phyloP scores from a whole-genome alignment of 2,888 invertebrate genomes.

The Amblyteles armatorius region DNA sequence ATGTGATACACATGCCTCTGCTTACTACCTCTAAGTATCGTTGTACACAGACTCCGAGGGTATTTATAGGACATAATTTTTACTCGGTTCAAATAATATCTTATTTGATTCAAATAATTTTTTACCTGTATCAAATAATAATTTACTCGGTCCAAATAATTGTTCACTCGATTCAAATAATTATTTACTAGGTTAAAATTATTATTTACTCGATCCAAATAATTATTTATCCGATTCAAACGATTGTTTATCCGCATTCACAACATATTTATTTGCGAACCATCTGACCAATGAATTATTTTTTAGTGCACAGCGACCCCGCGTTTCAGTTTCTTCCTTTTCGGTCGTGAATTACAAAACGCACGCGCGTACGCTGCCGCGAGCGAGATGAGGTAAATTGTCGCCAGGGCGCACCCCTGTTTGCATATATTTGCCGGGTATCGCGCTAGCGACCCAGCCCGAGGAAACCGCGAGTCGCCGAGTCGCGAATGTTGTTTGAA shows the following conservation, averaged over 20 bases:
- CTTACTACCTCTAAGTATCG: constrained; percentile 25
- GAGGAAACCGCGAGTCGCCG: constrained; percentile 40
- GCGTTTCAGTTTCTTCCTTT: constrained; percentile 36
- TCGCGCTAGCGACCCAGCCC: constrained; percentile 6
- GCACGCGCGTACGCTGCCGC: constrained; percentile 29
- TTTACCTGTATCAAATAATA: too few relatives aligned
- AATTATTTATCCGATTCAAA: background rate
- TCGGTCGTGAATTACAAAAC: constrained; percentile 42
- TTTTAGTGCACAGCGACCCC: too few relatives aligned
- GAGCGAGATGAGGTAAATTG: constrained; percentile 57
- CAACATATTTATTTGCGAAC: too few relatives aligned
- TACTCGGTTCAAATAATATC: background rate
- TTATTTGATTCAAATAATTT: too few relatives aligned
- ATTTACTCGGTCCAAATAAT: too few relatives aligned
- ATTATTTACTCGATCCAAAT: background rate
- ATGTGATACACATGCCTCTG: constrained; percentile 54
- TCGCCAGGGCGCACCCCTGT: constrained; percentile 58
- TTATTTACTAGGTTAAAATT: too few relatives aligned
- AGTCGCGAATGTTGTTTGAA: constrained; percentile 32
- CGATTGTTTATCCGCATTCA: background rate
- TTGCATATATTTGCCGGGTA: constrained; percentile 37
- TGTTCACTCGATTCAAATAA: too few relatives aligned
- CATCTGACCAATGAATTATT: too few relatives aligned
- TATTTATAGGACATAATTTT: background rate
- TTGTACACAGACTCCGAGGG: constrained; percentile 38